Evolutionary conservation across 2,797 vertebrate species (phyloP).

Genomic region (Sebastiscus tertius): DNA sequence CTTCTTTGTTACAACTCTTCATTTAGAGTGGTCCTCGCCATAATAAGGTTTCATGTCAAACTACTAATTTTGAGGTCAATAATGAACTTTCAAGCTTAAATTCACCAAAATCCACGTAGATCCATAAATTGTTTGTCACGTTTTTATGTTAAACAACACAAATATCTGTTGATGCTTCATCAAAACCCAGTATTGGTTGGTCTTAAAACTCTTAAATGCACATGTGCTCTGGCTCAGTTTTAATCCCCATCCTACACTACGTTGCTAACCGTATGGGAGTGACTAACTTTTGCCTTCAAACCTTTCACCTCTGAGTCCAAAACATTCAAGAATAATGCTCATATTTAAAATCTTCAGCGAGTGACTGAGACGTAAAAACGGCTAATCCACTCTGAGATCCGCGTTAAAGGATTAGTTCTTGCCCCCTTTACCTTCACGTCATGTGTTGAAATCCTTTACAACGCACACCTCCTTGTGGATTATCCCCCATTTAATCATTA

Average conservation of each 20-base stretch:
- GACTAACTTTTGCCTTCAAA: not conserved
- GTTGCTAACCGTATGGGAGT: not conserved
- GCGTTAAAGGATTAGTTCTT: constrained; percentile 15
- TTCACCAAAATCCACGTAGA: not conserved
- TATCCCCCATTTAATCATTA: constrained; percentile 32
- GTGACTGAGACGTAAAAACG: not conserved
- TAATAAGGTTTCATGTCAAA: not conserved
- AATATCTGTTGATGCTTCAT: not conserved
- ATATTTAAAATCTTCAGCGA: constrained; percentile 6
- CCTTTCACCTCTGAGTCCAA: not conserved
- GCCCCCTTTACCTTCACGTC: constrained; percentile 4
- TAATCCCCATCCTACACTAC: not conserved
- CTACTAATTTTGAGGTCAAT: not conserved
- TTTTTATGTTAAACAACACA: not conserved
- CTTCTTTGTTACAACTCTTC: not conserved
- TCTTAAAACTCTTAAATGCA: not conserved
- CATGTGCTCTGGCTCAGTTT: not conserved
- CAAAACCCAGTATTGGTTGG: not conserved
- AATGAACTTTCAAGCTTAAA: not conserved
- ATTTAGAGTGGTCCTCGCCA: not conserved
- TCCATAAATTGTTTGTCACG: not conserved
- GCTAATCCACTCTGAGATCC: constrained; percentile 29
- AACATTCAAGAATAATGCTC: not conserved
- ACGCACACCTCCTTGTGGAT: constrained; percentile 18
- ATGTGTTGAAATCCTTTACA: constrained; percentile 14